Evolutionary conservation across 2,888 invertebrate species (phyloP).

Genomic region (Caenorhabditis sp.): DNA sequence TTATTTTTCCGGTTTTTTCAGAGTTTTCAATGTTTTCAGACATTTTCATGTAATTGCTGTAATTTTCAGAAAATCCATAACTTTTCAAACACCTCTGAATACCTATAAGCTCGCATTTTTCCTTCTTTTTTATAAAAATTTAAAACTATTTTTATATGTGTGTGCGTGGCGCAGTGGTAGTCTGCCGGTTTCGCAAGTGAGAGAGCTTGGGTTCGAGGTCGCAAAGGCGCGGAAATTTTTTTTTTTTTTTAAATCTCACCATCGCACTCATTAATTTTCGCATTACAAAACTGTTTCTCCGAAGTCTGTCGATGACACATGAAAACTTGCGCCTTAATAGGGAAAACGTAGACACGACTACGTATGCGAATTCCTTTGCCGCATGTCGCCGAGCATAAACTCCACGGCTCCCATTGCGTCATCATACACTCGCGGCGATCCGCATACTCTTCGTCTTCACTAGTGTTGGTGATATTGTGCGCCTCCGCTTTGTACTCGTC

Average conservation of each 20-base stretch:
- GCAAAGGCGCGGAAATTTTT: no score
- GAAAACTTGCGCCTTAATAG: conserved; percentile 72
- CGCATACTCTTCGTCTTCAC: conserved; percentile 71
- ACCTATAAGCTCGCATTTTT: no score
- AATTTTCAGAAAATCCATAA: no score
- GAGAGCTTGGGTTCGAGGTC: no score
- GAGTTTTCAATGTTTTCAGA: no score
- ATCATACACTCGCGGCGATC: conserved; percentile 77
- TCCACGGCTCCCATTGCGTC: conserved; percentile 83
- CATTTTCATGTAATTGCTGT: no score
- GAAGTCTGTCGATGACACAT: conserved; percentile 77
- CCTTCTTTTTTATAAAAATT: no score
- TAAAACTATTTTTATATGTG: no score
- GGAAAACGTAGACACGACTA: conserved; percentile 80
- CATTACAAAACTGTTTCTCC: conserved; percentile 78
- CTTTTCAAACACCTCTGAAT: no score
- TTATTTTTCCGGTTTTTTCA: no score
- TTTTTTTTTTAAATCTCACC: conserved; percentile 33
- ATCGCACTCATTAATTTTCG: conserved; percentile 68
- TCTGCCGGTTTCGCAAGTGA: no score
- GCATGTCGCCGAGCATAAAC: conserved; percentile 82
- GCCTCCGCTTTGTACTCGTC: conserved; percentile 66
- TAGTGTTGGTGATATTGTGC: conserved; percentile 65
- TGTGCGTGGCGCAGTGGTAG: no score
- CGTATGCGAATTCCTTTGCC: conserved; percentile 77